A percentile compares a stretch with the other conserved stretches of the same genome.
Evolutionary conservation across 2,113 vertebrate genomes (phyloP).

Genomic region (Pterocles gutturalis): DNA sequence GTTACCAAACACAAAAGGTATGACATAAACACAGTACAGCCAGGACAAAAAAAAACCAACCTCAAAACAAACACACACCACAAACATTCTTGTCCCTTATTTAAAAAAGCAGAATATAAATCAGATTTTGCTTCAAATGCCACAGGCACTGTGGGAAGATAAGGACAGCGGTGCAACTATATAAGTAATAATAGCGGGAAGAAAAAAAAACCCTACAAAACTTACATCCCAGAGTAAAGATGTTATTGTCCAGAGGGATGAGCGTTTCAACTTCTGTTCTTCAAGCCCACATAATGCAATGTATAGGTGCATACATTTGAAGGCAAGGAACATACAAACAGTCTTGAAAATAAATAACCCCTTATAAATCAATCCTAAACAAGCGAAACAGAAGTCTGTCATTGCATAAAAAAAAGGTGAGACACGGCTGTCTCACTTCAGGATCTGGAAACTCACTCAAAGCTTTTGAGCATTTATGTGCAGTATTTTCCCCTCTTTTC

Average conservation of each 20-base stretch:
- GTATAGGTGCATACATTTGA: background rate
- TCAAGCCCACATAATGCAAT: background rate
- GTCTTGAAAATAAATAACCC: background rate
- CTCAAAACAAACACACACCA: background rate
- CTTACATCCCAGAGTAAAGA: background rate
- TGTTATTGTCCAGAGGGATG: background rate
- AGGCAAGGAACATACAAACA: background rate
- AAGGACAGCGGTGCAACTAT: background rate
- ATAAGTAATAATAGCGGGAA: background rate
- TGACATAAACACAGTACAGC: background rate
- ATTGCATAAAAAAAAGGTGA: background rate
- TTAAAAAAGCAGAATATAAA: background rate
- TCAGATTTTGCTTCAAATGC: background rate
- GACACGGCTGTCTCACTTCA: background rate
- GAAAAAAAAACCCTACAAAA: background rate
- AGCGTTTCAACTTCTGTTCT: background rate
- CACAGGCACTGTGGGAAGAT: background rate
- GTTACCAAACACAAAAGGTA: background rate
- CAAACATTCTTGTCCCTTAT: background rate
- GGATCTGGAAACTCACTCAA: background rate
- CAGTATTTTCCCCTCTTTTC: constrained; percentile 12
- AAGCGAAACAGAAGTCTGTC: background rate
- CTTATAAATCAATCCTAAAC: background rate
- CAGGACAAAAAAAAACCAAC: too few species aligned
- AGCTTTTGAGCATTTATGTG: constrained; percentile 26